Evolutionary conservation across 2,113 vertebrate species (phyloP), one percentile per base, ranked within the genome.

Genomic region (Tauraco erythrolophus): DNA sequence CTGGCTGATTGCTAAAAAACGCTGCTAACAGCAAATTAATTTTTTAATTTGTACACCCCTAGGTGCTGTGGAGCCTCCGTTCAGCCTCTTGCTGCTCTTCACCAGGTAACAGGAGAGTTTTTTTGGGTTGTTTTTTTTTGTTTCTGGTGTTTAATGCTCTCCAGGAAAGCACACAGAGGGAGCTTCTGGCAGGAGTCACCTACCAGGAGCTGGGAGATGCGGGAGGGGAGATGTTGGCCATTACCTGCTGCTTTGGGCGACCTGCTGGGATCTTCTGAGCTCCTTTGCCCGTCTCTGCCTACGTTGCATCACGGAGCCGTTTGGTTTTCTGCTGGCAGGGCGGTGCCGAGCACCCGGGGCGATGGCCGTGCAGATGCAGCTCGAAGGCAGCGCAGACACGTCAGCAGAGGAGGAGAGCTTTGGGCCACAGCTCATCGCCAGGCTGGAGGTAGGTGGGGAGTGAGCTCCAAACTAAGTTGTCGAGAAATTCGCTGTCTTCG

Each of bases 371-470:
- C 98, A 99, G 89, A 93, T 98, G 95, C 98, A 99, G 92, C 91
- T 98, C 3, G 99, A 99, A 53, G 96, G 96, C 33, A 97, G 97
- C 4, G 95, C 98, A 14, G 98, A 99, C 62, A 97, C 97, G 0
- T 99, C 98, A 18, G 97, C 98, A 3, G 99, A 99, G 84, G 99
- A 99, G 23, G 99, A 99, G 85, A 99, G 92, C 97, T 99, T 98
- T 89, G 99, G 99, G 6, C 99, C 99, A 6, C 99, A 99, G 94
- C 99, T 98, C 27, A 92, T 99, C 57, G 97, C 97, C 58, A 98
- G 99, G 84, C 78, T 99, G 58, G 99, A 99, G 99, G 99, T 99
- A 95, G 78, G 94, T 79, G 8, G 19, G 70, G 48, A 58, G 33
- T 46, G 56, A 25, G n/a, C 43, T 69, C 78, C n/a, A 37, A 23